Percentiles rank a stretch among this genome's conserved stretches.
These are phyloP conservation scores for Caenorhabditis doughertyi DNA, from an alignment of 2,888 invertebrate species.

Conservation along the genomic window DNA sequence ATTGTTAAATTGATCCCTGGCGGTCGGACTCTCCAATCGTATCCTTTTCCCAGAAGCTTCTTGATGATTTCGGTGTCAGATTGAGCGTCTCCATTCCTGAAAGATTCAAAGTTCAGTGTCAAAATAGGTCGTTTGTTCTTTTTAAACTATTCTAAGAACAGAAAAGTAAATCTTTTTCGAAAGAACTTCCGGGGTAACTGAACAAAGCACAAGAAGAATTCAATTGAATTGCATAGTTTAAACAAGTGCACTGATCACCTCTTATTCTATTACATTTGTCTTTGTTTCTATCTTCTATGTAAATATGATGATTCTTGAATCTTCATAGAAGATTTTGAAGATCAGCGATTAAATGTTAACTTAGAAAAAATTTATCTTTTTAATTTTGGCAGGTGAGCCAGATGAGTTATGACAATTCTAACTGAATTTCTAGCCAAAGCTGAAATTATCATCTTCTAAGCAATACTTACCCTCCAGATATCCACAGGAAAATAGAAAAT, in stretches of 20 bases:
- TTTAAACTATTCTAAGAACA: neutral
- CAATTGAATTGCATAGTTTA: conserved; percentile 7
- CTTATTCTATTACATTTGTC: conserved; percentile 7
- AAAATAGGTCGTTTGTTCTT: neutral
- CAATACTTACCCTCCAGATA: conserved; percentile 17
- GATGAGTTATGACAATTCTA: no score
- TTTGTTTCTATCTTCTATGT: neutral
- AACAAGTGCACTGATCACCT: conserved; percentile 21
- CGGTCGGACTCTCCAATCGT: conserved; percentile 82
- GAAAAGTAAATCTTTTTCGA: neutral
- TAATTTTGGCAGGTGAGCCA: no score
- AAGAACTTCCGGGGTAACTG: conserved; percentile 3
- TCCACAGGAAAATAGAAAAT: conserved; percentile 2
- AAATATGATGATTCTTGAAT: neutral
- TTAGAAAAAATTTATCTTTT: neutral
- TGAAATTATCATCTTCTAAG: neutral
- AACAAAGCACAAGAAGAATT: conserved; percentile 4
- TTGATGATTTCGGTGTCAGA: conserved; percentile 81
- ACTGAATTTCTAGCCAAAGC: no score
- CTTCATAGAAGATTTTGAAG: neutral
- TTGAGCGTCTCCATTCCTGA: conserved; percentile 71
- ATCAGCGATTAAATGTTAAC: no score
- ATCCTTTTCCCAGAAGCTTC: conserved; percentile 77
- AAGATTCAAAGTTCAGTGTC: no score
- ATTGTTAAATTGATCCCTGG: conserved; percentile 80